Evolutionary conservation across 2,797 vertebrate species (phyloP).

Genomic region (Podargus strigoides): DNA sequence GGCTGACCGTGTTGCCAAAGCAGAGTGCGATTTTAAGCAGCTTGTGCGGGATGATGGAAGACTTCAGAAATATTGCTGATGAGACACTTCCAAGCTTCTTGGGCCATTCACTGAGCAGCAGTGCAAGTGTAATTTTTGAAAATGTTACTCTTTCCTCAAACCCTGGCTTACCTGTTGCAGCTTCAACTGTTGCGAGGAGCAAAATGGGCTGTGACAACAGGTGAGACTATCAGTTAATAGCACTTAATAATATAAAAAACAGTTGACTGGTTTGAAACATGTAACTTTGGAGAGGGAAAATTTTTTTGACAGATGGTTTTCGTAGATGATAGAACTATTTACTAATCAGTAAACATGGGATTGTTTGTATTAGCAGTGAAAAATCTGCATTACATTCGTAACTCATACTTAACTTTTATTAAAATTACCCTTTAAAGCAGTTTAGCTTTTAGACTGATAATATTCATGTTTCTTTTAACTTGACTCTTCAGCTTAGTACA

Average conservation of each 20-base stretch:
- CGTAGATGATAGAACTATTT: not conserved
- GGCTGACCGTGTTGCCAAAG: not conserved
- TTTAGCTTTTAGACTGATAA: not conserved
- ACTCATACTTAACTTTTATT: not conserved
- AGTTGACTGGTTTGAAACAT: not conserved
- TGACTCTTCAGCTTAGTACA: not conserved
- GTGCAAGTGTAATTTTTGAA: slow-evolving; percentile 75
- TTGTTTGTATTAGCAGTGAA: not conserved
- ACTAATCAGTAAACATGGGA: not conserved
- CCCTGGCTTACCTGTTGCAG: slow-evolving; percentile 90
- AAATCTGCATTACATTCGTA: not conserved
- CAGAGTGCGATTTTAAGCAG: not conserved
- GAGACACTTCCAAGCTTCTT: slow-evolving; percentile 90
- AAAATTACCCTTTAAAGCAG: not conserved
- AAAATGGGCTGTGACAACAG: slow-evolving; percentile 78
- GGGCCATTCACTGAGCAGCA: slow-evolving; percentile 73
- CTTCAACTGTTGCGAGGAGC: slow-evolving; percentile 91
- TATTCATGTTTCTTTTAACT: not conserved
- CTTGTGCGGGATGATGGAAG: slow-evolving; percentile 77
- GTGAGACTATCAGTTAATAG: slow-evolving; percentile 68
- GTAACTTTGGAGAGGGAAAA: not conserved
- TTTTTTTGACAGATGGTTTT: not conserved
- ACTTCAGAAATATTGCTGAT: slow-evolving; percentile 84
- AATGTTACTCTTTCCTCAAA: slow-evolving; percentile 87
- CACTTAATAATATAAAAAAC: rapidly evolving